Conservation (phyloP, 2,113 vertebrate genomes). For the Podilymbus podiceps region DNA sequence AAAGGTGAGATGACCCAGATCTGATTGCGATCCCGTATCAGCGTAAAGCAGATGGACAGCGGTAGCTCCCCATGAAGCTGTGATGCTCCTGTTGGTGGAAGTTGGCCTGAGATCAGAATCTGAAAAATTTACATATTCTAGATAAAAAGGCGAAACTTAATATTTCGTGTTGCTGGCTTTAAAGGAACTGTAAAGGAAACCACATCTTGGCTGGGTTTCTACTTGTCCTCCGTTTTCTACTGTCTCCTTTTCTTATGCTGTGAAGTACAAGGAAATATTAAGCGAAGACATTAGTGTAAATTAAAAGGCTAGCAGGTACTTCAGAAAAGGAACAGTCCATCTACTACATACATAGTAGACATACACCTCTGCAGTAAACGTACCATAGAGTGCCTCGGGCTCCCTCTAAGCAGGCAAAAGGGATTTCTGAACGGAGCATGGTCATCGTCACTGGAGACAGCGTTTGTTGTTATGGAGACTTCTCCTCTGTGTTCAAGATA, state of each 20-base stretch:
- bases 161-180: background rate
- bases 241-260: background rate
- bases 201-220: background rate
- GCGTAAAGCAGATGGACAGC: conserved; percentile 25
- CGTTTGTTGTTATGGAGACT: background rate
- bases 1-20: conserved; percentile 24
- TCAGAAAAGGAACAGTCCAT: background rate
- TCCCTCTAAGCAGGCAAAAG: background rate
- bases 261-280: background rate
- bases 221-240: background rate
- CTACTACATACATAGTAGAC: background rate
- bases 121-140: background rate
- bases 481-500: background rate
- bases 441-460: background rate
- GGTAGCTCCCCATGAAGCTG: background rate
- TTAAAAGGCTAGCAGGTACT: background rate
- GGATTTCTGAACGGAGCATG: background rate
- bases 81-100: fast-evolving
- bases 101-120: background rate
- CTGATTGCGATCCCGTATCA: background rate
- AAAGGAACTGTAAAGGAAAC: background rate
- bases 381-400: background rate
- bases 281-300: background rate
- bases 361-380: background rate
- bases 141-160: conserved; percentile 27